phyloP scores from a whole-genome alignment of 2,113 vertebrate genomes.

The Bungarus multicinctus region DNA sequence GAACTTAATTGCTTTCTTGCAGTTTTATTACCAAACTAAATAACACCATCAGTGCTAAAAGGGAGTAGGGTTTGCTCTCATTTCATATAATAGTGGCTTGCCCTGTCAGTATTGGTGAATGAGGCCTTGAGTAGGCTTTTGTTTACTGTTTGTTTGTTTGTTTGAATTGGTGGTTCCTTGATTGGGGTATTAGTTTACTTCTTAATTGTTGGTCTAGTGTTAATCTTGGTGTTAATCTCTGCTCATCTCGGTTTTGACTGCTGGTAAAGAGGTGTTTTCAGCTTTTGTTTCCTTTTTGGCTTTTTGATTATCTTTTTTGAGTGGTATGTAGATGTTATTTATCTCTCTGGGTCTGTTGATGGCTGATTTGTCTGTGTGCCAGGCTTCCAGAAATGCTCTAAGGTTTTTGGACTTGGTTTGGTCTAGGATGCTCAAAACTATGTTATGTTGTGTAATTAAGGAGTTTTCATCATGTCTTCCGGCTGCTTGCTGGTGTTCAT shows the following conservation, averaged over 20 bases:
- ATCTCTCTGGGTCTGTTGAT: neutral
- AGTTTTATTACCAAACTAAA: neutral
- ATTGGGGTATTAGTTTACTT: neutral
- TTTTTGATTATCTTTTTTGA: neutral
- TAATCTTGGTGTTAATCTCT: neutral
- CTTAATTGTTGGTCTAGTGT: neutral
- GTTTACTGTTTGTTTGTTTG: neutral
- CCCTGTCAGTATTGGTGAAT: neutral
- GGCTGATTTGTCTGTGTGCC: neutral
- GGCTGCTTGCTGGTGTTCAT: neutral
- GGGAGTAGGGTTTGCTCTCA: neutral
- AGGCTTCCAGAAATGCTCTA: neutral
- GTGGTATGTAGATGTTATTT: neutral
- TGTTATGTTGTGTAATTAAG: neutral
- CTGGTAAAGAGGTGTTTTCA: neutral
- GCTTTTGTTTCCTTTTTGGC: neutral
- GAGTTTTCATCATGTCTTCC: neutral
- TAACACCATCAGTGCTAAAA: neutral
- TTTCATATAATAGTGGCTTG: neutral
- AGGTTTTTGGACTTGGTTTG: neutral
- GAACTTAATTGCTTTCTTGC: neutral
- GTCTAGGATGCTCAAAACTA: neutral
- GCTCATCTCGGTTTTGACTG: neutral
- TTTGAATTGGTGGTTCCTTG: neutral
- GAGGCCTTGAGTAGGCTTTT: neutral